Percentiles rank a stretch among this genome's conserved stretches.
Conservation (phyloP, 2,797 vertebrate species). For the Pogonophryne albipinna region DNA sequence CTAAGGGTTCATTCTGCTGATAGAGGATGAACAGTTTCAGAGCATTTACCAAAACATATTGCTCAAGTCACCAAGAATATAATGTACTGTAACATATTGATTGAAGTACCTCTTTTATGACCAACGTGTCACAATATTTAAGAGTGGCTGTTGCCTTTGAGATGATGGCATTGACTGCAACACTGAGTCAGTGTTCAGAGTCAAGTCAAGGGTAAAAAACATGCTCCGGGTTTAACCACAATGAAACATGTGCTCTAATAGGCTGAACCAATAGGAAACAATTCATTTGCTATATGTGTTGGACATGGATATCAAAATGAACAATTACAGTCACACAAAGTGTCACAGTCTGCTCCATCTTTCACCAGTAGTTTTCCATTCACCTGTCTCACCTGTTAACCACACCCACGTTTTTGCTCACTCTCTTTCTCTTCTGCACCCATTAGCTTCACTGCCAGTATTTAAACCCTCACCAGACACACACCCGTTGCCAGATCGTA, state of each 20-base stretch:
- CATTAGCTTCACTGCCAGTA: no score
- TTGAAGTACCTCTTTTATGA: slow-evolving; percentile 11
- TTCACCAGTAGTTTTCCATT: no score
- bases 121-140: neutral
- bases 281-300: neutral
- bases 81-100: neutral
- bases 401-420: no score
- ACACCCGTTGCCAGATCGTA: no score
- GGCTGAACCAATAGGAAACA: neutral
- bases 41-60: neutral
- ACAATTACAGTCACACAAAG: neutral
- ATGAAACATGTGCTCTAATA: neutral
- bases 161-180: slow-evolving; percentile 15
- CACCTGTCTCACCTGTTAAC: no score
- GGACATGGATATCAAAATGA: neutral
- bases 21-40: slow-evolving; percentile 6
- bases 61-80: neutral
- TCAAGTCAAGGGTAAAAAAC: slow-evolving; percentile 31
- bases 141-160: slow-evolving; percentile 10
- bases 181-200: slow-evolving; percentile 27
- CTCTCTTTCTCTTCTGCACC: no score
- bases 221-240: slow-evolving; percentile 8
- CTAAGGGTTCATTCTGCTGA: slow-evolving; percentile 4
- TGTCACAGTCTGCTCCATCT: no score
- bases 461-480: no score